Evolutionary conservation across 2,888 invertebrate genomes (phyloP).

Genomic region (Ophion obscuratus): DNA sequence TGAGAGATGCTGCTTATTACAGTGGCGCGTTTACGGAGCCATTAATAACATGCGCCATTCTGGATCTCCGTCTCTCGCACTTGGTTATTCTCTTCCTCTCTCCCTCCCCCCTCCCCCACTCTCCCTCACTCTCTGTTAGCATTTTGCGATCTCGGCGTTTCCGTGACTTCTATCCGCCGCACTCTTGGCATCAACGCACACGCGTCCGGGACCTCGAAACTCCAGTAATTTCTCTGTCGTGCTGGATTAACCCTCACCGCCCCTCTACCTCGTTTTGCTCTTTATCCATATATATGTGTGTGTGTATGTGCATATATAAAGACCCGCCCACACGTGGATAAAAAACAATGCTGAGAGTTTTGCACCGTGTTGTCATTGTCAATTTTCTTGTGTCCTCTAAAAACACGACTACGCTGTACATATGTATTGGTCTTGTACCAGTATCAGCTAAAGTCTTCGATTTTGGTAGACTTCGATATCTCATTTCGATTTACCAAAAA

Average conservation of each 20-base stretch:
- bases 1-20: slow-evolving; percentile 69
- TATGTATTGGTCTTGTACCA: background rate
- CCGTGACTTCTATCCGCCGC: slow-evolving; percentile 22
- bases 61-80: slow-evolving; percentile 42
- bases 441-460: background rate
- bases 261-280: slow-evolving; percentile 9
- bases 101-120: slow-evolving; percentile 22
- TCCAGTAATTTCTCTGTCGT: slow-evolving; percentile 61
- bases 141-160: slow-evolving; percentile 6
- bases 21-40: slow-evolving; percentile 67
- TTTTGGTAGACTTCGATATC: background rate
- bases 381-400: slow-evolving; percentile 5
- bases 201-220: slow-evolving; percentile 41
- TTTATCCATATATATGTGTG: background rate
- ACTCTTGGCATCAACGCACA: slow-evolving; percentile 41
- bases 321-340: background rate
- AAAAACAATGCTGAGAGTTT: slow-evolving; percentile 48
- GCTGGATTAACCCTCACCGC: slow-evolving; percentile 59
- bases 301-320: background rate
- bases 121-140: background rate
- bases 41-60: slow-evolving; percentile 68
- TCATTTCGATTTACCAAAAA: too few relatives aligned
- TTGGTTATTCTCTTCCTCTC: background rate
- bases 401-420: slow-evolving; percentile 10
- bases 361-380: slow-evolving; percentile 17